Base-by-base conservation (phyloP, 2,797 vertebrate species). In the Bucorvus abyssinicus region DNA sequence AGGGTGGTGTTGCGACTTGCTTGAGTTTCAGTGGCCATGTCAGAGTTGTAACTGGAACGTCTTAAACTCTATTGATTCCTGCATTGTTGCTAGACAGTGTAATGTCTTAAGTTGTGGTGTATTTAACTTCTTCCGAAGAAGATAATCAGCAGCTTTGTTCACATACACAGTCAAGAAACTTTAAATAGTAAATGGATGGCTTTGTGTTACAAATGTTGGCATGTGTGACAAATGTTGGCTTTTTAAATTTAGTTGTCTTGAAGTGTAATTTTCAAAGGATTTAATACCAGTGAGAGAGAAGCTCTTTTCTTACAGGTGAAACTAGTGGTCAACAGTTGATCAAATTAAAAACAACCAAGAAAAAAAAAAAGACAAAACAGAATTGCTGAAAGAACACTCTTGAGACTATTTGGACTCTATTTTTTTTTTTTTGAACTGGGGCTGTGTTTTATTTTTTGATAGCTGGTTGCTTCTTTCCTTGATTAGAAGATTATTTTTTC, bases 351-450 rank as follows among this genome's bases (percentile, higher is more conserved):
- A 11, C 50, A 18, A 71, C 42, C n/a, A 7, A 23, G 4, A 6
- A 5, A 24, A 55, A 40, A 2, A 2, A 9, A 8, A 34, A 61
- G 40, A 23, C 22, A 65, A 50, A 67, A 14, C 2, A 44, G 64
- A 45, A 2, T 23, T 68, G 30, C 47, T 91, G 10, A n/a, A 78
- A 64, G 44, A 91, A 7, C 27, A 30, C 8, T 36, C 19, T 27
- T 0, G 0, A 10, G 32, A 12, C 47, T 84, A 8, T 36, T 91
- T 60, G 38, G 5, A 19, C 6, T 49, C 4, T 27, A 20, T 1
- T 17, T 22, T 40, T 34, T 14, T 60, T 49, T 26, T 50, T 60
- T 52, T 10, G 3, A 4, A 36, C 2, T 3, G 52, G 27, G 12
- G 12, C 19, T 68, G 65, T 53, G 8, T 42, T 94, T 86, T 88